Evolutionary conservation across 2,888 invertebrate species (phyloP).

Genomic region (Argyresthia albistria): DNA sequence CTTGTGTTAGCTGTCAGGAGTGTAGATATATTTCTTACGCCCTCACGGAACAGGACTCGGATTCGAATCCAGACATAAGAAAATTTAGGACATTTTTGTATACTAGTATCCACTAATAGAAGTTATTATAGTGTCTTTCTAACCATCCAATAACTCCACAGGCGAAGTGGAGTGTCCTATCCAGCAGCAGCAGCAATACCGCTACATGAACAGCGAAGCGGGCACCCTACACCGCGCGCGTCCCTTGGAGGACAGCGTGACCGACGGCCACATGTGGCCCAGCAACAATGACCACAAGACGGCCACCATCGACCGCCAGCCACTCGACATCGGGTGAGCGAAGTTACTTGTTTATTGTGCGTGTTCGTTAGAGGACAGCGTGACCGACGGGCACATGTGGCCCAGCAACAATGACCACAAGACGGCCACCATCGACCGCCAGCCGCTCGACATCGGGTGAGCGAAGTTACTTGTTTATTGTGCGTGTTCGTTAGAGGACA

Average conservation of each 20-base stretch:
- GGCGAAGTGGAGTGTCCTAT: conserved; percentile 70
- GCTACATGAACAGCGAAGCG: conserved; percentile 69
- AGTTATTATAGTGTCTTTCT: too few species aligned
- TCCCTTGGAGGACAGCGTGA: conserved; percentile 64
- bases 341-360: conserved; percentile 17
- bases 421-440: conserved; percentile 60
- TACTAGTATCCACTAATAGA: too few species aligned
- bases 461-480: conserved; percentile 3
- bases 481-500: conserved; percentile 38
- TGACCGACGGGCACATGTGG: conserved; percentile 64
- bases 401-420: conserved; percentile 65
- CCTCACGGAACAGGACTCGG: too few species aligned
- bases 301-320: conserved; percentile 63
- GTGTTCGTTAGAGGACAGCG: conserved; percentile 63
- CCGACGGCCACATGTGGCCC: conserved; percentile 64
- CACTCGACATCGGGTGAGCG: conserved; percentile 58
- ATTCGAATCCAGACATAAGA: too few species aligned
- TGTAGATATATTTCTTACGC: too few species aligned
- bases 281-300: conserved; percentile 64
- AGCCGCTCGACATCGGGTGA: conserved; percentile 64
- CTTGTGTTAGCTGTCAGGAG: too few species aligned
- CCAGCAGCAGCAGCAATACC: conserved; percentile 67
- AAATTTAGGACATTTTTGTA: background rate
- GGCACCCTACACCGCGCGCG: conserved; percentile 60
- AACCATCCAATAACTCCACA: conserved; percentile 16